Conservation (phyloP, 1,140 invertebrate species). For the Pseudomyrmex dendroicus region DNA sequence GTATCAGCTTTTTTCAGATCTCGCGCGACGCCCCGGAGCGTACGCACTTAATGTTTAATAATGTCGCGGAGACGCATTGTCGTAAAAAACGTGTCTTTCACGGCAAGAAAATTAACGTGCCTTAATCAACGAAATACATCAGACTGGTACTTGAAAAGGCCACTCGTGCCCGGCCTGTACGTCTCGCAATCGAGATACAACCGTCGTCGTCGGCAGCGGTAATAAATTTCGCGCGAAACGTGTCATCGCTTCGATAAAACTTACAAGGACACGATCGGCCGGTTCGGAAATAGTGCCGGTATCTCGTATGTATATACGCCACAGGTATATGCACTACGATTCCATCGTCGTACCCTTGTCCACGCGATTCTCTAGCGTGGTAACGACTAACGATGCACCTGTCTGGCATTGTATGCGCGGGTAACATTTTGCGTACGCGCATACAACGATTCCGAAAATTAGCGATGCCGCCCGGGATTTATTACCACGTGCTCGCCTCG, state of each 20-base stretch:
- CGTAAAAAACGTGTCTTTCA: constrained; percentile 37
- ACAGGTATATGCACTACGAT: not conserved
- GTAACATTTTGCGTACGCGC: constrained; percentile 18
- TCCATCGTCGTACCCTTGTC: constrained; percentile 15
- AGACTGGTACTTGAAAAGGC: constrained; percentile 34
- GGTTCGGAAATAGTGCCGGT: constrained; percentile 20
- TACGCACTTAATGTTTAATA: constrained; percentile 51
- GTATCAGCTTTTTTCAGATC: constrained; percentile 30
- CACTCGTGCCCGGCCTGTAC: constrained; percentile 5
- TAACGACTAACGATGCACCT: constrained; percentile 50
- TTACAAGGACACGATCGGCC: constrained; percentile 56
- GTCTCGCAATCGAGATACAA: constrained; percentile 46
- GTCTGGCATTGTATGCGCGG: not conserved
- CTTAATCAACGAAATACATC: constrained; percentile 56
- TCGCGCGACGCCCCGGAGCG: constrained; percentile 20
- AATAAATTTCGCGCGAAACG: constrained; percentile 55
- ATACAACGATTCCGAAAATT: constrained; percentile 58
- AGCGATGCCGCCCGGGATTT: constrained; percentile 56
- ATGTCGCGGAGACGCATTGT: constrained; percentile 26
- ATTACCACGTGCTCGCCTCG: constrained; percentile 38
- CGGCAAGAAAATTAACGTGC: constrained; percentile 50
- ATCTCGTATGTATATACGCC: constrained; percentile 7
- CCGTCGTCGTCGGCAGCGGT: constrained; percentile 12
- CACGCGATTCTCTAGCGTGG: not conserved
- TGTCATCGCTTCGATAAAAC: constrained; percentile 57